These are phyloP conservation scores for Halyomorpha halys DNA, from an alignment of 1,140 invertebrate genomes.

Conservation along the genomic window DNA sequence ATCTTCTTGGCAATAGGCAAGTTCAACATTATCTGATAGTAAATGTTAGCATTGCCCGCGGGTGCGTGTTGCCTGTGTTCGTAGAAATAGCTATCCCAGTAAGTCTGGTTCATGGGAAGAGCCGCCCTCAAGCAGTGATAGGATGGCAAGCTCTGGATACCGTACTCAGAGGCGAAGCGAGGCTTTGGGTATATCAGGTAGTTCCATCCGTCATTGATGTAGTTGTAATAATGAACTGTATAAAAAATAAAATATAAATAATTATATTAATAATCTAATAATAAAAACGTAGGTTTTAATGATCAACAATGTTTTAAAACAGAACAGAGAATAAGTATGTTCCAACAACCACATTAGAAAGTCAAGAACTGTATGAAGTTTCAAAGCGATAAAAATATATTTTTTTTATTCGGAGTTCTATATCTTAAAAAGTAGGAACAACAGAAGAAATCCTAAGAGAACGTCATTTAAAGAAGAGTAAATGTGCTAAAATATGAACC, in stretches of 20 bases:
- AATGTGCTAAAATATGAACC: no score
- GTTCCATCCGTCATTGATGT: conserved; percentile 70
- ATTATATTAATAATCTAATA: no score
- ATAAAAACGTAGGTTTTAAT: no score
- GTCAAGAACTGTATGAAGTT: no score
- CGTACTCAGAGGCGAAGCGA: conserved; percentile 91
- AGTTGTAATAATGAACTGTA: conserved; percentile 87
- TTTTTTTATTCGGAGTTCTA: no score
- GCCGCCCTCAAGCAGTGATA: conserved; percentile 48
- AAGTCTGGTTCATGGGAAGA: conserved; percentile 47
- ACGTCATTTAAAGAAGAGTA: no score
- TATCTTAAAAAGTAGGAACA: no score
- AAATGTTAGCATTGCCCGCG: conserved; percentile 53
- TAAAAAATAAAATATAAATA: conserved; percentile 25
- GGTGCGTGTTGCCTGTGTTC: conserved; percentile 74
- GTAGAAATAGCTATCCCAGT: conserved; percentile 48
- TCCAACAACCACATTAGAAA: no score
- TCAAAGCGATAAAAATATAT: no score
- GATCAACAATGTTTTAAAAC: no score
- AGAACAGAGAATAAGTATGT: no score
- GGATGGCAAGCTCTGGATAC: conserved; percentile 80
- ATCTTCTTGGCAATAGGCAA: conserved; percentile 33
- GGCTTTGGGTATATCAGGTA: conserved; percentile 63
- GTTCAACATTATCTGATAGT: conserved; percentile 24
- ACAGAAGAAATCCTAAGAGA: no score